Base-by-base conservation (phyloP, 2,888 invertebrate species). In the Xanthia togata region DNA sequence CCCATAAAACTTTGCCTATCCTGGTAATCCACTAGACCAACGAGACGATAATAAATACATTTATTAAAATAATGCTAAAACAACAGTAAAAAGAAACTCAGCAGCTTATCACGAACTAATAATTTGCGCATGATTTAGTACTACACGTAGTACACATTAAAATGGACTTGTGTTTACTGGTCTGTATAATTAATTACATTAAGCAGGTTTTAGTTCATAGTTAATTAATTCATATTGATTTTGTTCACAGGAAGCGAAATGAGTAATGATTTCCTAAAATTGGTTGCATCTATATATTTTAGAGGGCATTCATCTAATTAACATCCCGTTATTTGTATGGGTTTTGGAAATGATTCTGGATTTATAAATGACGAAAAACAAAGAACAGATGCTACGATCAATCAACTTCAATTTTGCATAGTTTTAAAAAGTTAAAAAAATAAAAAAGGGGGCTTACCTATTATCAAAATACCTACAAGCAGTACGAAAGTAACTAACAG, bases 161-260 rank as follows among this genome's bases (percentile, higher is more conserved):
- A 83, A 86, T 78, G 57, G n/a, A 67, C 38, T 65, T 47, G 35
- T 69, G 73, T 83, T 86, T 78, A 86, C 73, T 86, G 71, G 70
- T 81, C 62, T 35, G 70, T n/a, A 71, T 62, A 83, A 82, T 86
- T 78, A 71, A 86, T 83, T 78, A 73, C 64, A 83, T 53, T 83
- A 83, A 82, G 82, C 86, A 86, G 31, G 70, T 68, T 86, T 67
- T 65, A 75, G 80, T 73, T 76, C 20, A 53, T 64, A 57, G 63
- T 57, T 74, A 74, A 84, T 84, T 72, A 60, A 86, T 67, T 70
- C 55, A 63, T 57, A 79, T 79, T 65, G 63, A 74, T 78, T 78
- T 57, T 65, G 31, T 50, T 78, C 26, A 59, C 60, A 41, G 47
- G 47, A 81, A 53, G 17, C 3, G 50, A n/a, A 70, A 70, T 70